Evolutionary conservation across 2,113 vertebrate species (phyloP).

Genomic region (Carlito syrichta): DNA sequence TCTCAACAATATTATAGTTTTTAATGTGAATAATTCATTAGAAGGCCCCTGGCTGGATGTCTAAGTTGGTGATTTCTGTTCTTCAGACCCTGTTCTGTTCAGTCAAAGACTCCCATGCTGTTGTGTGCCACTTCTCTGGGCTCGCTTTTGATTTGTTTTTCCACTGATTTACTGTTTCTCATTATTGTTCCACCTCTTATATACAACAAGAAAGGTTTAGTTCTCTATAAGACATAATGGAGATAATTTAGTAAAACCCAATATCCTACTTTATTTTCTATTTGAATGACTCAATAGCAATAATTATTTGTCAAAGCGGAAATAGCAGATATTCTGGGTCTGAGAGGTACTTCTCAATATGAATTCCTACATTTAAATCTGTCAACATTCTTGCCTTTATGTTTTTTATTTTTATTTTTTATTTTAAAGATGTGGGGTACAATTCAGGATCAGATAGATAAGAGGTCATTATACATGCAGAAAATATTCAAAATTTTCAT

Average conservation of each 20-base stretch:
- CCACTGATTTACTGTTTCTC: too few relatives aligned
- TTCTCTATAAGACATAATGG: not conserved
- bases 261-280: not conserved
- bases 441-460: too few relatives aligned
- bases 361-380: not conserved
- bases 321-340: not conserved
- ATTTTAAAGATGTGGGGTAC: too few relatives aligned
- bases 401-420: too few relatives aligned
- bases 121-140: not conserved
- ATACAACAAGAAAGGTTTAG: not conserved
- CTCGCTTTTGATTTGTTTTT: not conserved
- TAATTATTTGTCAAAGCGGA: not conserved
- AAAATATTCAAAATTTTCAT: not conserved
- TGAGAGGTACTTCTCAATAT: not conserved
- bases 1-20: too few relatives aligned
- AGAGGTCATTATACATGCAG: too few relatives aligned
- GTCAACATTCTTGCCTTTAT: too few relatives aligned
- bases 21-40: not conserved
- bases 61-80: not conserved
- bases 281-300: not conserved
- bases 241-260: not conserved
- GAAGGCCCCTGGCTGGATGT: not conserved
- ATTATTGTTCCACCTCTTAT: too few relatives aligned
- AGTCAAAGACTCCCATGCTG: too few relatives aligned
- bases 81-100: too few relatives aligned